phyloP scores from a whole-genome alignment of 2,113 vertebrate genomes.

The Gymnarchus niloticus region DNA sequence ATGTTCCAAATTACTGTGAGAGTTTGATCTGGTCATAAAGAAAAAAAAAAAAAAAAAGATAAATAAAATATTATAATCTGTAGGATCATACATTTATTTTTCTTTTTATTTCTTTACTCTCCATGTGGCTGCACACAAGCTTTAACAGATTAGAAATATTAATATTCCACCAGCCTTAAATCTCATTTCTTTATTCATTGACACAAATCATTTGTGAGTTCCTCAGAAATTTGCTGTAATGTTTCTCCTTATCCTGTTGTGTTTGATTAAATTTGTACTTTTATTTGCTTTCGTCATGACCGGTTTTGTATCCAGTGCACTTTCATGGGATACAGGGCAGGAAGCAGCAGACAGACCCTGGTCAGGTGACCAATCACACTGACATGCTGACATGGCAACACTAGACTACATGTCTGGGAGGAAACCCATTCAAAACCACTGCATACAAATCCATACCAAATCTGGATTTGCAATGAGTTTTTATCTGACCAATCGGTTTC shows the following conservation, averaged over 20 bases:
- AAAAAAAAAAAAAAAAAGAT: too few species aligned
- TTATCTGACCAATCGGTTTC: too few species aligned
- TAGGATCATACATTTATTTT: neutral
- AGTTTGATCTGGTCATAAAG: neutral
- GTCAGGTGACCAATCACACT: neutral
- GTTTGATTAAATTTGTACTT: slow-evolving; percentile 35
- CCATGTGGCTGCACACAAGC: neutral
- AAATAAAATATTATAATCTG: too few species aligned
- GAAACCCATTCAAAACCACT: too few species aligned
- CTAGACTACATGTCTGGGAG: neutral
- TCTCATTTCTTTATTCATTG: slow-evolving; percentile 47
- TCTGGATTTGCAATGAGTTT: too few species aligned
- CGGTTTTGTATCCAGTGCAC: neutral
- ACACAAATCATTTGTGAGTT: slow-evolving; percentile 47
- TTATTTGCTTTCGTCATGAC: neutral
- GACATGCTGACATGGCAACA: neutral
- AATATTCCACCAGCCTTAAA: slow-evolving; percentile 1
- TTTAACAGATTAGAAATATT: neutral
- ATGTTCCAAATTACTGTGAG: neutral
- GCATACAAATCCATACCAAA: too few species aligned
- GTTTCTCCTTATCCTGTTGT: slow-evolving; percentile 39
- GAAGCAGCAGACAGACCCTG: neutral
- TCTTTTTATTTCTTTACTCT: neutral
- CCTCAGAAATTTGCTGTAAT: slow-evolving; percentile 41
- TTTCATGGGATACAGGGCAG: neutral